Evolutionary conservation across 2,113 vertebrate species (phyloP), one percentile per base, ranked within the genome.

Genomic region (Kobus ellipsiprymnus): DNA sequence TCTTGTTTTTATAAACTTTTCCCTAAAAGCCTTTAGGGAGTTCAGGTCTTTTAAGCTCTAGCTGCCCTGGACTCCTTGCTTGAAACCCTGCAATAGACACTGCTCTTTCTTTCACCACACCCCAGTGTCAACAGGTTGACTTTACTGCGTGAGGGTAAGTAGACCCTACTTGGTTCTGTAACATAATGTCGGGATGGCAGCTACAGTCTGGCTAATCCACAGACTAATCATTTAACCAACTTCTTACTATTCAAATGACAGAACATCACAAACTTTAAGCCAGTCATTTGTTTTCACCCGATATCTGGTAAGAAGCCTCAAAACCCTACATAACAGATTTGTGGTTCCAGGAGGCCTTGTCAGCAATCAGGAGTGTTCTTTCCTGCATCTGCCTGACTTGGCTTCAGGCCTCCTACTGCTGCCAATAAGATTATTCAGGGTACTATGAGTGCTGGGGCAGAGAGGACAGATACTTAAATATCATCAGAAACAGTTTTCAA

Each of bases 261-360:
- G 14, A 36, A 29, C 11, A 62, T 90, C 74, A 29, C 44, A 16
- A 6, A 54, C 21, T 84, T 59, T 74, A 90, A 94, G 23, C 14
- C 23, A 77, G 36, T 92, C 21, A 46, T 95, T 91, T 90, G 46
- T 92, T 80, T 67, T 95, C 52, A 74, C n/a, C 23, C 60, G 48
- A 74, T 82, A 93, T 25, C 30, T 90, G 54, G 71, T 40, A 89
- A 87, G 57, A 93, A 85, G 14, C 16, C 64, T 84, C 33, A 59
- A 94, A 93, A 85, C 54, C 33, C 52, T 64, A 14, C 29, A 7
- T 60, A 96, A 90, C 48, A 92, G 40, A 95, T 90, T 30, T 84
- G 40, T 90, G 74, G 13, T 29, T 92, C 60, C 85, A 17, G 48
- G 88, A 95, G 77, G 4, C 44, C 67, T 86, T 40, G 12, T 55